Evolutionary conservation across 2,113 vertebrate species (phyloP).

Genomic region (Rutilus rutilus): DNA sequence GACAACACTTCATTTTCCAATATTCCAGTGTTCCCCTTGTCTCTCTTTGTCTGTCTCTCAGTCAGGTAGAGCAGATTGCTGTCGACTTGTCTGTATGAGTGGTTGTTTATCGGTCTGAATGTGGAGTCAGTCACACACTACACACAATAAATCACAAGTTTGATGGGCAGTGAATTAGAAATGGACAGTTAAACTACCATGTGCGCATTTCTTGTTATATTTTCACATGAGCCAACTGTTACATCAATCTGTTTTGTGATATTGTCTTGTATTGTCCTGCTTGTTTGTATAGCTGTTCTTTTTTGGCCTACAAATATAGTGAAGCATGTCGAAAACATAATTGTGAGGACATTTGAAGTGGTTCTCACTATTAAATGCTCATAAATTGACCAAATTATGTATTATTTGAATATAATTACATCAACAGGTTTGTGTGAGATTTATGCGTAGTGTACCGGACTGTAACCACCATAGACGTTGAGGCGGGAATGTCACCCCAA

Average conservation of each 20-base stretch:
- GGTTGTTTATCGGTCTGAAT: constrained; percentile 3
- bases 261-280: background rate
- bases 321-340: background rate
- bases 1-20: constrained; percentile 66
- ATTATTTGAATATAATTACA: background rate
- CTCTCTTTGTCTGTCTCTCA: constrained; percentile 17
- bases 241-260: constrained; percentile 1
- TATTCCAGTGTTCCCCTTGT: constrained; percentile 74
- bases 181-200: constrained; percentile 10
- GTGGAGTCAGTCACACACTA: constrained; percentile 8
- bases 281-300: background rate
- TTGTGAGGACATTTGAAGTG: background rate
- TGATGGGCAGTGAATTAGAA: constrained; percentile 18
- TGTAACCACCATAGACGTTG: background rate
- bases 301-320: background rate
- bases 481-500: background rate
- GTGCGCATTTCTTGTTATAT: background rate
- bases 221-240: background rate
- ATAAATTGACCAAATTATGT: background rate
- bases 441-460: background rate
- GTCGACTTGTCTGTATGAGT: constrained; percentile 1
- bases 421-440: background rate
- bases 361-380: background rate
- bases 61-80: constrained; percentile 14
- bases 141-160: constrained; percentile 11